phyloP scores from a whole-genome alignment of 2,797 vertebrate species.

The Labroides dimidiatus region DNA sequence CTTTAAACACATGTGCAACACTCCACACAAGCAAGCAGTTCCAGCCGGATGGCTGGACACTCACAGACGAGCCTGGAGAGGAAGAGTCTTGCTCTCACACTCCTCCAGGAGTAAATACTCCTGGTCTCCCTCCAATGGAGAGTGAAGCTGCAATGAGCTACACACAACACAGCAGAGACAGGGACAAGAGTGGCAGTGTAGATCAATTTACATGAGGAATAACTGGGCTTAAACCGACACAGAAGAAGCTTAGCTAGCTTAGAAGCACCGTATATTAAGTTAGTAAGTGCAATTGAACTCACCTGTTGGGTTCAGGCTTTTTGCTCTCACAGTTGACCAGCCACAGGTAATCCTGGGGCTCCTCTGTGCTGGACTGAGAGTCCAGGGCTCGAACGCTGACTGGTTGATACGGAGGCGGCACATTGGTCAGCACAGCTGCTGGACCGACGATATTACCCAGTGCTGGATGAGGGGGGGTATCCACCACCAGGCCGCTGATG shows the following conservation, averaged over 20 bases:
- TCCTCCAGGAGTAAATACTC: constrained; percentile 98
- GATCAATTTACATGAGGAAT: constrained; percentile 16
- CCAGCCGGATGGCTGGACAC: constrained; percentile 77
- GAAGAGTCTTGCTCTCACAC: constrained; percentile 96
- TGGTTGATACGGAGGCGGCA: constrained; percentile 95
- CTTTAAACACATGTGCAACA: constrained; percentile 39
- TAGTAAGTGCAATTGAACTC: constrained; percentile 55
- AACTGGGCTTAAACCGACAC: too few relatives aligned
- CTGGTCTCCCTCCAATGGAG: constrained; percentile 90
- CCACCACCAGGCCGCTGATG: constrained; percentile 82
- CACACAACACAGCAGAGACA: constrained; percentile 62
- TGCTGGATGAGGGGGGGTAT: constrained; percentile 85
- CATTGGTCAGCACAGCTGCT: constrained; percentile 74
- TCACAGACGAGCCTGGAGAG: constrained; percentile 86
- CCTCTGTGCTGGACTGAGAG: constrained; percentile 91
- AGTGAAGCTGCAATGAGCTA: constrained; percentile 83
- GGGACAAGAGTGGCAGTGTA: constrained; percentile 51
- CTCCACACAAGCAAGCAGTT: constrained; percentile 75
- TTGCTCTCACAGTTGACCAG: constrained; percentile 98
- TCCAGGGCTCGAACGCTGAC: constrained; percentile 92
- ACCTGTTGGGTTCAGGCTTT: constrained; percentile 96
- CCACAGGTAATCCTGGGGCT: constrained; percentile 97
- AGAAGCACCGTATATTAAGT: not conserved
- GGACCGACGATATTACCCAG: constrained; percentile 81
- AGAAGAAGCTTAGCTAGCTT: not conserved